Evolutionary conservation across 2,888 invertebrate genomes (phyloP).

Genomic region (Volucella inflata): DNA sequence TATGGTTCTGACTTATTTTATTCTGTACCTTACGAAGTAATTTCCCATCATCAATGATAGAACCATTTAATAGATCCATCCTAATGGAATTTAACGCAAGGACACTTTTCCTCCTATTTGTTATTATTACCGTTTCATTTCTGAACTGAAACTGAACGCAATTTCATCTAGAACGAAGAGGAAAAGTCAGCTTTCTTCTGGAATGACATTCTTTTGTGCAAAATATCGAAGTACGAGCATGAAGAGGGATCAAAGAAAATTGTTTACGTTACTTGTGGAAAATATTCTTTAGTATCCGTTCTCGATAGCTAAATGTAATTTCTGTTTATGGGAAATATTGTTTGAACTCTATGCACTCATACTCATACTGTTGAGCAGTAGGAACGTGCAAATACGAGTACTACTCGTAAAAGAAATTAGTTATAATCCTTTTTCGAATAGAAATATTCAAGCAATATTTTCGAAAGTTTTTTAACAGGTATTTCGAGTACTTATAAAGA

Average conservation of each 20-base stretch:
- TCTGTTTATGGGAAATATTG: slow-evolving; percentile 35
- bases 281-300: slow-evolving; percentile 21
- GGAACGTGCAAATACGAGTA: too few relatives aligned
- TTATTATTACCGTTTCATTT: slow-evolving; percentile 48
- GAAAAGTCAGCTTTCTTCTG: slow-evolving; percentile 8
- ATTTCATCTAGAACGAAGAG: background rate
- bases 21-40: slow-evolving; percentile 40
- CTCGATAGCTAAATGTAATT: slow-evolving; percentile 14
- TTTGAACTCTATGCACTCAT: background rate
- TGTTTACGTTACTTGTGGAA: slow-evolving; percentile 40
- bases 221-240: slow-evolving; percentile 23
- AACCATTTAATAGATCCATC: slow-evolving; percentile 35
- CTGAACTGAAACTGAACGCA: slow-evolving; percentile 3
- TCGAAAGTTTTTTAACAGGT: too few relatives aligned
- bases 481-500: too few relatives aligned
- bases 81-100: slow-evolving; percentile 41
- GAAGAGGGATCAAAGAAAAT: slow-evolving; percentile 35
- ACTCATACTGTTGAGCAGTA: too few relatives aligned
- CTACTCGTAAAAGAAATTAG: too few relatives aligned
- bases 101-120: slow-evolving; percentile 21
- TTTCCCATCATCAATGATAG: slow-evolving; percentile 46
- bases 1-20: background rate
- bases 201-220: slow-evolving; percentile 29
- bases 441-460: too few relatives aligned
- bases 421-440: too few relatives aligned